Evolutionary conservation across 92 coral and sea anemone species (phyloP).

Genomic region (Pocillopora meandrina): DNA sequence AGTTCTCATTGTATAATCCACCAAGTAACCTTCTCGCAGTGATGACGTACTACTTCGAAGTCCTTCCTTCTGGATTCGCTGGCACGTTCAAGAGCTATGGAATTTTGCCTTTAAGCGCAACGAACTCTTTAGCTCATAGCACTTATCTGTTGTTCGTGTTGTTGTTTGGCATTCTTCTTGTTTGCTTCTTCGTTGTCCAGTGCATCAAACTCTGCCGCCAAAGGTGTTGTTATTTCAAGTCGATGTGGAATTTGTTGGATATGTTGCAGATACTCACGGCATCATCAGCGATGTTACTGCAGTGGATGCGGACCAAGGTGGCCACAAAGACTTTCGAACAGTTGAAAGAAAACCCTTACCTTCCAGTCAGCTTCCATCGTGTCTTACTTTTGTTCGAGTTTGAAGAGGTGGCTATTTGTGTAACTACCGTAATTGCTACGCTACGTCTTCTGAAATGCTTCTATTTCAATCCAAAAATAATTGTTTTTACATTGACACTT

Average conservation of each 20-base stretch:
- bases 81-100: conserved; percentile 22
- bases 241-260: conserved; percentile 27
- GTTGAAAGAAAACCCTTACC: conserved; percentile 18
- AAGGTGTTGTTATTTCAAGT: conserved; percentile 9
- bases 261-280: conserved; percentile 21
- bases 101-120: background rate
- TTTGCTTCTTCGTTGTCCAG: background rate
- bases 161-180: conserved; percentile 28
- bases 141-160: conserved; percentile 11
- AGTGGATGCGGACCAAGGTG: background rate
- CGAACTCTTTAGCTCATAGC: conserved; percentile 1
- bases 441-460: conserved; percentile 18
- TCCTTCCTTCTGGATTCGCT: conserved; percentile 19
- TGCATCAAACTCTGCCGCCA: background rate
- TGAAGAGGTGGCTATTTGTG: conserved; percentile 12
- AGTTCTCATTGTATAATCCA: conserved; percentile 36
- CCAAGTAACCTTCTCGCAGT: conserved; percentile 17
- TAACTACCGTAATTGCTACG: conserved; percentile 6
- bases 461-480: conserved; percentile 20
- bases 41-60: conserved; percentile 26
- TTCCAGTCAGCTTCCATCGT: conserved; percentile 16
- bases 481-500: background rate
- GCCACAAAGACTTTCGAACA: background rate
- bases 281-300: background rate
- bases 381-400: conserved; percentile 10